Evolutionary conservation across 2,888 invertebrate genomes (phyloP), one percentile per base, ranked within the genome.

Genomic region (Junonia oenone): DNA sequence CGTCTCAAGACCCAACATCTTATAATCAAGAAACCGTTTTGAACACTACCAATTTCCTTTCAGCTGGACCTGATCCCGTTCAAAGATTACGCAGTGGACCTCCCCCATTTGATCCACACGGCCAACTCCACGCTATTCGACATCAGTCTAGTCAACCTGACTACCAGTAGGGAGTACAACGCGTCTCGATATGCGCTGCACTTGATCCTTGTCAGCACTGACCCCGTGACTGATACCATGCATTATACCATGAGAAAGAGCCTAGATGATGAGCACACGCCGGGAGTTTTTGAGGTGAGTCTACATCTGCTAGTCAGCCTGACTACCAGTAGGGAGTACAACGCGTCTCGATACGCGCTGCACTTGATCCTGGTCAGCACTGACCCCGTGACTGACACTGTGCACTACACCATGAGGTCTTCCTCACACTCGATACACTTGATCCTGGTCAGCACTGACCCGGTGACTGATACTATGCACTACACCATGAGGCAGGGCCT

Each of bases 211-310:
- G 82, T 92, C 31, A 91, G 91, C 62, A 83, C 81, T 0, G 92
- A 91, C 56, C 55, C 72, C n/a, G 64, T 64, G 0, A 68, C 71
- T 1, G 76, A 80, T n/a, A 71, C 75, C 1, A 83, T 93, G 78
- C 68, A 64, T 6, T 71, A 88, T 3, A 75, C 75, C 13, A 76
- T 83, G 59, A 82, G 90, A 60, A 91, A 91, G 73, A 93, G 92
- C 55, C 71, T 94, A 54, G 94, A 95, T 67, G 95, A 95, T 69
- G 94, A 95, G 70, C 93, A 94, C 64, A 92, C 94, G n/a, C 95
- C 95, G 0, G 95, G 94, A 0, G 92, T 94, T 46, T 95, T 95
- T 71, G 91, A 92, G 84, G 94, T 94, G 0, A 69, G 70, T 47
- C 14, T 4, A 15, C n/a, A n/a, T n/a, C n/a, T n/a, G n/a, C 78